Conservation (phyloP, 2,797 vertebrate species). For the Gambelia wislizenii region DNA sequence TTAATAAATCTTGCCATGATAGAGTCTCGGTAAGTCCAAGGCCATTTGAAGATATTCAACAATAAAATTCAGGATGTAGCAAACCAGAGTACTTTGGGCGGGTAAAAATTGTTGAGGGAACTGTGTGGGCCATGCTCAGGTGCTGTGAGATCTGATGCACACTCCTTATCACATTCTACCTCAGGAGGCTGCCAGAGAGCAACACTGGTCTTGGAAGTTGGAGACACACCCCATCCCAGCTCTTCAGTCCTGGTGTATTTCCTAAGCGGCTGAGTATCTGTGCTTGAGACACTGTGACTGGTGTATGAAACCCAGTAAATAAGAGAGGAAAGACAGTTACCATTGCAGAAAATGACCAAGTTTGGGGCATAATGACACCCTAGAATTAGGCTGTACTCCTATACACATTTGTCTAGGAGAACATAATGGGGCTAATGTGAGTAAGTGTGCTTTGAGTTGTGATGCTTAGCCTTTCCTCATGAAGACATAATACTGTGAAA, state of each 20-base stretch:
- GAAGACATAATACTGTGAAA: background rate
- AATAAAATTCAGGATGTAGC: background rate
- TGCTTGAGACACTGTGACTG: background rate
- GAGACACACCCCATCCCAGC: background rate
- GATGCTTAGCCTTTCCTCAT: too few relatives aligned
- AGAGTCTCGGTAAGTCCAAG: too few relatives aligned
- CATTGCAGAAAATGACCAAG: background rate
- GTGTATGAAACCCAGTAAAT: background rate
- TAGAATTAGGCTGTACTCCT: background rate
- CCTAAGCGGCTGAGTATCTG: background rate
- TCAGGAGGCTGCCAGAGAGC: background rate
- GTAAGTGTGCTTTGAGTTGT: background rate
- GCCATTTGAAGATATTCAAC: too few relatives aligned
- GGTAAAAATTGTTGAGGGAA: background rate
- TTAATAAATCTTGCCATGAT: too few relatives aligned
- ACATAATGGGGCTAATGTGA: background rate
- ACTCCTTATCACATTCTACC: background rate
- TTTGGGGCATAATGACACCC: background rate
- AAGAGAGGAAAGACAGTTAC: background rate
- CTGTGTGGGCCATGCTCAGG: background rate
- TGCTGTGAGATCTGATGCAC: too few relatives aligned
- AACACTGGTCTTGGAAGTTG: background rate
- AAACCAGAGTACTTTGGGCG: background rate
- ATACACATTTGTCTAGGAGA: background rate
- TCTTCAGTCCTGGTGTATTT: too few relatives aligned